phyloP scores from a whole-genome alignment of 2,797 vertebrate species.

The Acanthurus leucopareius region DNA sequence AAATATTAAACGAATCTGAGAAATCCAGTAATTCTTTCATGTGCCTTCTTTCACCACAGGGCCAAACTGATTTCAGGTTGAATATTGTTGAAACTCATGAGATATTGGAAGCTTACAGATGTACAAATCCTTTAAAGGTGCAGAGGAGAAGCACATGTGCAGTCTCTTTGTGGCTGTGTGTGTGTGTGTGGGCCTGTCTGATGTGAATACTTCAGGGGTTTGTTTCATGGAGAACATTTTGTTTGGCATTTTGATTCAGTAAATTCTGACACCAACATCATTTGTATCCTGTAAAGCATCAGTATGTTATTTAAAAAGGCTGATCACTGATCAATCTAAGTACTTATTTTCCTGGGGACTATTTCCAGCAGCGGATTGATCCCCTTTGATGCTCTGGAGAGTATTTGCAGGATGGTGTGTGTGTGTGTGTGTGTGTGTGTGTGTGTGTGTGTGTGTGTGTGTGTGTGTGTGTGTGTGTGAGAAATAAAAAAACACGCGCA shows the following conservation, averaged over 20 bases:
- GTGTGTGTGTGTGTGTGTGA: no score
- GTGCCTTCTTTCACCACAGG: conserved; percentile 8
- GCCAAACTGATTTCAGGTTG: conserved; percentile 41
- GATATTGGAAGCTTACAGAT: conserved; percentile 19
- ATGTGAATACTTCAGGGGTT: background rate
- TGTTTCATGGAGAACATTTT: no score
- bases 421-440: background rate
- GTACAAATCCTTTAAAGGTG: background rate
- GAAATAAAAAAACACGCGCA: no score
- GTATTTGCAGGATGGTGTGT: background rate
- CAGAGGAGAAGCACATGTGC: background rate
- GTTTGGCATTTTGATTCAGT: no score
- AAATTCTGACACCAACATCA: no score
- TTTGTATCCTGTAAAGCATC: no score
- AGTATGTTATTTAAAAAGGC: no score
- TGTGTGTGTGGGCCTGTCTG: conserved; percentile 1
- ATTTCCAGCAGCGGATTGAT: background rate
- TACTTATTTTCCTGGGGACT: background rate
- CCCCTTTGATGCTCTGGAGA: background rate
- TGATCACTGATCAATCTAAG: no score
- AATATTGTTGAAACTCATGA: conserved; percentile 19
- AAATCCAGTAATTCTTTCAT: conserved; percentile 19
- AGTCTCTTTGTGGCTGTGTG: background rate
- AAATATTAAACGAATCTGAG: conserved; percentile 41
- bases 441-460: background rate